Evolutionary conservation across 2,888 invertebrate species (phyloP).

Genomic region (Hyppa rectilinea): DNA sequence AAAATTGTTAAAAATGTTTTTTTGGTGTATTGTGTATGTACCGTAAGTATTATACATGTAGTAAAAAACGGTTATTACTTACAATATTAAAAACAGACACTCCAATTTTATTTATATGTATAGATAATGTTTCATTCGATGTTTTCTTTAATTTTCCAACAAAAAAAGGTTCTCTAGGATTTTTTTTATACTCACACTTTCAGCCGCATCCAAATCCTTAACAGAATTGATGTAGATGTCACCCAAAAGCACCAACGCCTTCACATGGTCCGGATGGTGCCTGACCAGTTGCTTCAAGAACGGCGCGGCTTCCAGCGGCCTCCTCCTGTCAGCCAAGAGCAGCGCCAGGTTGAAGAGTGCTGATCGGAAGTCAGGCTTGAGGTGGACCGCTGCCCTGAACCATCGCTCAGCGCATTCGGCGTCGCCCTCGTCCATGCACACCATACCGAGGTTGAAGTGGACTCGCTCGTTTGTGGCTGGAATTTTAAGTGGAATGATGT

Average conservation of each 20-base stretch:
- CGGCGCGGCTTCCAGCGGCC: slow-evolving; percentile 97
- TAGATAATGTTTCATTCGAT: too few relatives aligned
- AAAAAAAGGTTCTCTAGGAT: not conserved
- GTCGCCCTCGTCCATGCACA: slow-evolving; percentile 98
- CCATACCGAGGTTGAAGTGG: slow-evolving; percentile 98
- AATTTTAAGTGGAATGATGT: not conserved
- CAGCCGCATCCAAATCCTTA: slow-evolving; percentile 98
- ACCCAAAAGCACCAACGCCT: slow-evolving; percentile 97
- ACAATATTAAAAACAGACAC: too few relatives aligned
- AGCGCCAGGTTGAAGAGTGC: slow-evolving; percentile 98
- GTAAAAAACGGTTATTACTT: too few relatives aligned
- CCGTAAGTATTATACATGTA: too few relatives aligned
- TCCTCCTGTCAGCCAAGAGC: slow-evolving; percentile 96
- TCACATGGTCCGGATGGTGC: slow-evolving; percentile 98
- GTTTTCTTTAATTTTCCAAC: not conserved
- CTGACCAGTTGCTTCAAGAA: slow-evolving; percentile 97
- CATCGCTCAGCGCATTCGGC: slow-evolving; percentile 97
- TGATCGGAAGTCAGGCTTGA: slow-evolving; percentile 97
- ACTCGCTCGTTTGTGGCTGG: slow-evolving; percentile 96
- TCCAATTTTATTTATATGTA: too few relatives aligned
- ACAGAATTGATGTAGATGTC: slow-evolving; percentile 99
- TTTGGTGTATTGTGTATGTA: too few relatives aligned
- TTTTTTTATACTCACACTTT: slow-evolving; percentile 93
- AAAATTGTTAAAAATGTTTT: too few relatives aligned
- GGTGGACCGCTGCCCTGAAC: slow-evolving; percentile 96